Evolutionary conservation across 2,113 vertebrate genomes (phyloP), one percentile per base, ranked within the genome.

Genomic region (Grammomys surdaster): DNA sequence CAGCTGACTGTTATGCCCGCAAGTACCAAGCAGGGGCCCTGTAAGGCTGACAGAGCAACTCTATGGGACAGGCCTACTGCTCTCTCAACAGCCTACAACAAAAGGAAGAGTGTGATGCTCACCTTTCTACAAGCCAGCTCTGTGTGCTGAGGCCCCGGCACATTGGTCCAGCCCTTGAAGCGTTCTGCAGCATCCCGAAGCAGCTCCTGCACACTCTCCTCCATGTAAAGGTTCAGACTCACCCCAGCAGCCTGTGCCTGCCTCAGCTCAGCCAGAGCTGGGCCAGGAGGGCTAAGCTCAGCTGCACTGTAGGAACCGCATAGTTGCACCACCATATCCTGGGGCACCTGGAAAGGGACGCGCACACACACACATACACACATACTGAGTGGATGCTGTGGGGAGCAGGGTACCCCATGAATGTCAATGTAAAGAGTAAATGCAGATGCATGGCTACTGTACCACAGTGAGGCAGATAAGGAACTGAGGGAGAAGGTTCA

Each of bases 81-180:
- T 70, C 1, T 72, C 5, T 54, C 36, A 60, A 54, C 11, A 13
- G 26, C 36, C 85, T n/a, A 17, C 11, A 31, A 70, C 28, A 63
- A 84, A 24, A 28, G 0, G 4, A 7, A 26, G n/a, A 77, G 43
- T 3, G 20, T 0, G 1, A 7, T 3, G 19, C 73, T 96, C 94
- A 99, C 99, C 99, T 99, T 99, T 95, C 98, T 99, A 97, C 99
- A 99, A 17, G 99, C 98, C 40, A 99, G 97, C 67, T 99, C 99
- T 0, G 99, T 99, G 97, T 98, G 98, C 72, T 98, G 98, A 3
- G 99, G 99, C 0, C 99, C 98, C 0, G 98, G 93, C 0, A 96
- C 96, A 7, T 89, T 98, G 93, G 98, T 98, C 99, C 99, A 99
- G 4, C 99, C 99, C 88, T 99, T 99, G 98, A 98, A 99, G 92